Conservation (phyloP, 2,113 vertebrate genomes). For the Pachypanchax playfairii region DNA sequence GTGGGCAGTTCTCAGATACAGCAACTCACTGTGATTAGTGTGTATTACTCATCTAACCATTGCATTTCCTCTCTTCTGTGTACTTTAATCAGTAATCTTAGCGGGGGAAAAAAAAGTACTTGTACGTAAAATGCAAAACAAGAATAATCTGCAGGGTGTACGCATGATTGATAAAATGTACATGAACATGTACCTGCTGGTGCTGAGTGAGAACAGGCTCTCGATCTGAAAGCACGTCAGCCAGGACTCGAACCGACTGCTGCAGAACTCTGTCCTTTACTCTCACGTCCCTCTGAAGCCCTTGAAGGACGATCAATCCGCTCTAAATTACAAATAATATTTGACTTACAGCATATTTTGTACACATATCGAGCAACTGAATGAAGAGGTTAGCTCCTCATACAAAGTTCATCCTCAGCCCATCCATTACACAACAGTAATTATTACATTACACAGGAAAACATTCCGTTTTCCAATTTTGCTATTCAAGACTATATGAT, state of each 20-base stretch:
- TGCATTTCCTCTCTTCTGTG: no score
- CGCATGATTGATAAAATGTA: neutral
- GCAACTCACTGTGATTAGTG: neutral
- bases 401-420: conserved; percentile 4
- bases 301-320: conserved; percentile 78
- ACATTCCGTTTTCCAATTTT: no score
- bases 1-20: neutral
- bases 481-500: no score
- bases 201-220: conserved; percentile 62
- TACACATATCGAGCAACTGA: neutral
- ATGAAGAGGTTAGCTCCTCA: neutral
- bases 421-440: conserved; percentile 8
- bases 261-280: conserved; percentile 84
- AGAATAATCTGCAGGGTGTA: no score
- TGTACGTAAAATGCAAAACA: no score
- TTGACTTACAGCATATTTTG: conserved; percentile 1
- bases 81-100: no score
- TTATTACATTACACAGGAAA: neutral
- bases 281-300: conserved; percentile 80
- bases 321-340: conserved; percentile 67
- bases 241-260: conserved; percentile 82
- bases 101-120: no score
- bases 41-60: no score
- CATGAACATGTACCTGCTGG: conserved; percentile 82
- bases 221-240: conserved; percentile 76